Evolutionary conservation across 2,888 invertebrate genomes (phyloP), one percentile per base, ranked within the genome.

Genomic region (Pheosia tremula): DNA sequence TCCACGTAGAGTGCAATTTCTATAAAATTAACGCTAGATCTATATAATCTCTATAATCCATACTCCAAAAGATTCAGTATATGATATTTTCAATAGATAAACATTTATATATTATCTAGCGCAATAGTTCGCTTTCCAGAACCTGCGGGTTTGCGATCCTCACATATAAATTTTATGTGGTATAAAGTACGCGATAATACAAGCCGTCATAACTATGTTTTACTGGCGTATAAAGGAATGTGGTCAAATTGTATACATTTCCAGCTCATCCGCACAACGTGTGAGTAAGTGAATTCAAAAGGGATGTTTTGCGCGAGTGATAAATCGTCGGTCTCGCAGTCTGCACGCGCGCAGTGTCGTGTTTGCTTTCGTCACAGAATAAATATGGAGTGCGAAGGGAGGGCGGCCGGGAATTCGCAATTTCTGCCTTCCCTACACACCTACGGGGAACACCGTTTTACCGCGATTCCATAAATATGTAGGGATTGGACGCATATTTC

Each of bases 361-460:
- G 55, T 55, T 55, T 55, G 55, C 55, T 39, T 55, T 39, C 13
- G 55, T 55, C 55, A 55, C 55, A 39, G 11, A 55, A 13, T 55
- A 55, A 55, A 55, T 55, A 55, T 39, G 55, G 55, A 13, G 39
- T 55, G 55, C 5, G 55, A 55, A 39, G 39, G 24, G 50, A 37
- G 36, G 39, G 55, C 11, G 39, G 55, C 37, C 5, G n/a, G 13
- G 55, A 55, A 55, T 55, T 55, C 53, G 1, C 11, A 37, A 53
- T 37, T 36, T 5, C 5, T 13, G 5, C 13, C 39, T 39, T 7
- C 55, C 39, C 13, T 55, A 9, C 39, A 13, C 55, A 39, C 53
- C 37, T 53, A 4, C 52, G 7, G 8, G 5, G 52, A 9, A 13
- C 13, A 36, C 5, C 4, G 38, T 5, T 38, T 10, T 38, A 38